These are phyloP conservation scores for Rhimphoctona megacephalus DNA, from an alignment of 2,888 invertebrate species.

Conservation along the genomic window DNA sequence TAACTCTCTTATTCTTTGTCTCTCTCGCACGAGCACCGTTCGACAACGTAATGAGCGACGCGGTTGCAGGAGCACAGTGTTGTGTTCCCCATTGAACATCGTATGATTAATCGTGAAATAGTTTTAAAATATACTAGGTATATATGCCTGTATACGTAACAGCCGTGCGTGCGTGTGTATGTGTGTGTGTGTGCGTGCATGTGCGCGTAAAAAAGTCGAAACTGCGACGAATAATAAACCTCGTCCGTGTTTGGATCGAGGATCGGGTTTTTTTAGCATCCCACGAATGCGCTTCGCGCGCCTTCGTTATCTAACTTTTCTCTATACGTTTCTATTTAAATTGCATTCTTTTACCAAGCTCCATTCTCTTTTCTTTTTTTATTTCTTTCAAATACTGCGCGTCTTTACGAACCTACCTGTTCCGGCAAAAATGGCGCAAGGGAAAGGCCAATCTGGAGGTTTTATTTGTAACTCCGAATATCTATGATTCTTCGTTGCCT, in stretches of 20 bases:
- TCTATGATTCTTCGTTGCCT: conserved; percentile 12
- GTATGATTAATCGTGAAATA: conserved; percentile 62
- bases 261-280: conserved; percentile 26
- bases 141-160: conserved; percentile 24
- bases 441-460: conserved; percentile 36
- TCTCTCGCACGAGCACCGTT: conserved; percentile 52
- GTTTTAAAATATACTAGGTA: conserved; percentile 40
- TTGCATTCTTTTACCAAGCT: conserved; percentile 4
- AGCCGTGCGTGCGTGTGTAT: conserved; percentile 1
- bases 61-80: conserved; percentile 45
- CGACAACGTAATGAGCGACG: conserved; percentile 66
- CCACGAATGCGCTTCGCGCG: background rate
- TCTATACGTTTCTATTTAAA: background rate
- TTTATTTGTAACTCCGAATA: conserved; percentile 28
- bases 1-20: background rate
- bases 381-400: background rate
- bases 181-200: conserved; percentile 1
- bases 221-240: conserved; percentile 15
- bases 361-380: background rate
- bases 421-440: conserved; percentile 34
- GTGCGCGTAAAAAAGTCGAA: conserved; percentile 26
- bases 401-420: background rate
- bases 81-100: conserved; percentile 46
- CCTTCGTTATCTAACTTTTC: conserved; percentile 17
- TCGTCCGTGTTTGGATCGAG: conserved; percentile 44